A percentile compares a stretch with the other conserved stretches of the same genome.
These are phyloP conservation scores for Platalea minor DNA, from an alignment of 2,797 vertebrate genomes.

Conservation along the genomic window DNA sequence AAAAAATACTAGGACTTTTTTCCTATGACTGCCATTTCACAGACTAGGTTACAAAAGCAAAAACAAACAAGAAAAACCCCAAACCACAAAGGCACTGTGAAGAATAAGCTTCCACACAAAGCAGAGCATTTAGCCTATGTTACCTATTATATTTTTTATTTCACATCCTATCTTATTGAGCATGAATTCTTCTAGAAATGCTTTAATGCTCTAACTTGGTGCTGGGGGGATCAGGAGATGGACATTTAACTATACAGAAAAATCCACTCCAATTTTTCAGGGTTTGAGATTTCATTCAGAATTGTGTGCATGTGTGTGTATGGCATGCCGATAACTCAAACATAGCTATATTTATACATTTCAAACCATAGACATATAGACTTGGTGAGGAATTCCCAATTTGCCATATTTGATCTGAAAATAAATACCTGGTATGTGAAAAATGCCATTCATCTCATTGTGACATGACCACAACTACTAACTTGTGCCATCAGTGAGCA, in stretches of 20 bases:
- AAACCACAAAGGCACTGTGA: not conserved
- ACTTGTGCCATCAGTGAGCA: not conserved
- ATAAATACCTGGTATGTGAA: not conserved
- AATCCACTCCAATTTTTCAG: not conserved
- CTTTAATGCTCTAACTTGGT: not conserved
- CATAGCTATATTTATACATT: not conserved
- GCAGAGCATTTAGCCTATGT: not conserved
- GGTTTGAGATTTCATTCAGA: not conserved
- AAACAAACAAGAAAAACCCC: not conserved
- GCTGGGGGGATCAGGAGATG: not conserved
- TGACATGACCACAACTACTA: not conserved
- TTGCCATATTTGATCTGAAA: not conserved
- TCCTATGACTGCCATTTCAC: not conserved
- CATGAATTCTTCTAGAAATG: not conserved
- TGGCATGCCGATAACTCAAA: not conserved
- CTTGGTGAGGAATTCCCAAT: not conserved
- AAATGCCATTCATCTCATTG: not conserved
- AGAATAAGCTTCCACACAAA: not conserved
- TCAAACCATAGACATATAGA: not conserved
- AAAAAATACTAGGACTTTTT: not conserved
- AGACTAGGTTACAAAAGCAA: not conserved
- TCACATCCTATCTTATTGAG: not conserved
- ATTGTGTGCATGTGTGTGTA: not conserved
- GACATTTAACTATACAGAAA: not conserved
- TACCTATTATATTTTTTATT: not conserved